Conservation (phyloP, 2,888 invertebrate species). For the Osedax frankpressi region DNA sequence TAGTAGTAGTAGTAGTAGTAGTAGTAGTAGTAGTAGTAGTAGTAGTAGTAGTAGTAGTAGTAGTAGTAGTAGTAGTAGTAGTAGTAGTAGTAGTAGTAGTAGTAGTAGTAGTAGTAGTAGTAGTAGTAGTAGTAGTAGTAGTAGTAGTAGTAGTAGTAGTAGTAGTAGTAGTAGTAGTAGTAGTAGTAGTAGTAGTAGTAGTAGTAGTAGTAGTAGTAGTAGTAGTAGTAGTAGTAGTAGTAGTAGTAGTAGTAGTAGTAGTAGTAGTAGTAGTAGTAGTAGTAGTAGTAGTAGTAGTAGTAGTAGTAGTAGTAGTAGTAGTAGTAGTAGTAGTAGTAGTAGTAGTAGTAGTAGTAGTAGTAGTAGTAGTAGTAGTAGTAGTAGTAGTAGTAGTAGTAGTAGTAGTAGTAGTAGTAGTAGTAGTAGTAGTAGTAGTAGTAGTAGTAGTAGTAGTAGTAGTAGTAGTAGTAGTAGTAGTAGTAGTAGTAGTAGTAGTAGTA, state of each 20-base stretch:
- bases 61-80: background rate
- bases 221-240: background rate
- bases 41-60: background rate
- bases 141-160: background rate
- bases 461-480: background rate
- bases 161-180: background rate
- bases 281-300: background rate
- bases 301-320: background rate
- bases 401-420: background rate
- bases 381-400: background rate
- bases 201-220: background rate
- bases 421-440: background rate
- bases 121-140: background rate
- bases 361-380: background rate
- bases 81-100: background rate
- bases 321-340: background rate
- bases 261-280: background rate
- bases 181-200: background rate
- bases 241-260: background rate
- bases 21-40: background rate
- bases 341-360: background rate
- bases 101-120: background rate
- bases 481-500: background rate
- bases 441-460: background rate
- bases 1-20: background rate